Evolutionary conservation across 2,888 invertebrate genomes (phyloP).

Genomic region (Rhaphigaster nebulosa): DNA sequence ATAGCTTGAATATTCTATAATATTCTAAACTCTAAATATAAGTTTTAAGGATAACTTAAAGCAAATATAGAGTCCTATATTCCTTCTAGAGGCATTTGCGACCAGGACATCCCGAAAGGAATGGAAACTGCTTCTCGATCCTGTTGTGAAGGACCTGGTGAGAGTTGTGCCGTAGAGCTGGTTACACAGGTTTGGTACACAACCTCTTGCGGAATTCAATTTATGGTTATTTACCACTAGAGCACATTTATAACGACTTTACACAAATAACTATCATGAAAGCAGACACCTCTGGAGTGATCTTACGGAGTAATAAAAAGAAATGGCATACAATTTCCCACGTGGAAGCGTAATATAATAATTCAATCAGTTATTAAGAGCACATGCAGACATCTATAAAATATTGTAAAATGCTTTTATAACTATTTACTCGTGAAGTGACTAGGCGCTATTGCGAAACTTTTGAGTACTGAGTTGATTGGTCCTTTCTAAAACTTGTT

Average conservation of each 20-base stretch:
- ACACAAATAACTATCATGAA: not conserved
- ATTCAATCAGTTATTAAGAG: too few species aligned
- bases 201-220: slow-evolving; percentile 1
- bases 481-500: not conserved
- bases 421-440: not conserved
- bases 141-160: not conserved
- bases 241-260: not conserved
- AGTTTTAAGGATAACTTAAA: too few species aligned
- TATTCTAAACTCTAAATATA: too few species aligned
- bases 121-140: not conserved
- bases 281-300: not conserved
- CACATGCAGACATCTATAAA: not conserved
- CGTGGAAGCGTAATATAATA: too few species aligned
- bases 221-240: not conserved
- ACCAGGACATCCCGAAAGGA: not conserved
- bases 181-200: not conserved
- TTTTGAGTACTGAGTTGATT: not conserved
- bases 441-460: not conserved
- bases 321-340: not conserved
- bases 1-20: too few species aligned
- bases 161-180: not conserved
- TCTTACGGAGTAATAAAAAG: not conserved
- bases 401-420: not conserved
- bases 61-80: not conserved
- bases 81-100: not conserved